Percentiles rank a stretch among this genome's conserved stretches.
Evolutionary conservation across 2,888 invertebrate genomes (phyloP).

Genomic region (Uropetala carovei): DNA sequence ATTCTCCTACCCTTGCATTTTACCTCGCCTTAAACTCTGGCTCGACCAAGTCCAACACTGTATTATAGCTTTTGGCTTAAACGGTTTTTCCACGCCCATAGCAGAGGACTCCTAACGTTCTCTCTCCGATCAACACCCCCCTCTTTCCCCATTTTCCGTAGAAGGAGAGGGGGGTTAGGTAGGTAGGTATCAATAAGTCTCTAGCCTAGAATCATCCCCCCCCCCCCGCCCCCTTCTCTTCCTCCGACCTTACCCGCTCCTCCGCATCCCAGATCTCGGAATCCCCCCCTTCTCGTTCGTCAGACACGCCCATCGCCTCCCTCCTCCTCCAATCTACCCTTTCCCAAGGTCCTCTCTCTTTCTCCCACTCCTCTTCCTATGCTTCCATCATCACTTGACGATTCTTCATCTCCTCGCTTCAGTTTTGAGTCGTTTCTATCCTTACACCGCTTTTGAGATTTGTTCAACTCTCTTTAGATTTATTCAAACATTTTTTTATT

Average conservation of each 20-base stretch:
- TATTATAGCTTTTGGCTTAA: constrained; percentile 63
- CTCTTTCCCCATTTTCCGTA: neutral
- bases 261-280: constrained; percentile 43
- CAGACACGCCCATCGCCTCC: constrained; percentile 50
- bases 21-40: constrained; percentile 37
- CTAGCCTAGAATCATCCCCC: constrained; percentile 59
- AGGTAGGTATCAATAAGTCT: constrained; percentile 45
- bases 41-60: constrained; percentile 42
- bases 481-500: too few species aligned
- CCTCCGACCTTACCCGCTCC: neutral
- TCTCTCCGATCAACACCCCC: constrained; percentile 44
- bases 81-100: constrained; percentile 57
- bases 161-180: constrained; percentile 2
- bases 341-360: constrained; percentile 36
- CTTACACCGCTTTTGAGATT: neutral
- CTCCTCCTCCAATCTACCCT: neutral
- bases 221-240: neutral
- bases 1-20: constrained; percentile 37
- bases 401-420: neutral
- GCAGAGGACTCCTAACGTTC: constrained; percentile 40
- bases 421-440: neutral
- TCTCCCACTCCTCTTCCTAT: neutral
- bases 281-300: neutral
- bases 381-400: neutral
- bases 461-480: neutral